Conservation (phyloP, 2,888 invertebrate species). For the Empis stercorea region DNA sequence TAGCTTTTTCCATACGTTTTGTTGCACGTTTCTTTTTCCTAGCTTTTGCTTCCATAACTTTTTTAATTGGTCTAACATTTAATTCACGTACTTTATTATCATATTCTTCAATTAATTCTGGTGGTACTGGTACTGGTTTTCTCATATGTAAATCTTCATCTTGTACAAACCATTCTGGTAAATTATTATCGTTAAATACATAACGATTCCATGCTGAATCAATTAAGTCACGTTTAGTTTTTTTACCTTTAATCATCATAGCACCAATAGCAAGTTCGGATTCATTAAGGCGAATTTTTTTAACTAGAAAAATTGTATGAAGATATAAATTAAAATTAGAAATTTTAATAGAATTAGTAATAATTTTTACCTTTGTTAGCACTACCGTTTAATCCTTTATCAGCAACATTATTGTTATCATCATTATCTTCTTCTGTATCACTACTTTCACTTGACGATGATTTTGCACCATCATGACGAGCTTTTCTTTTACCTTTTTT, state of each 20-base stretch:
- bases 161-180: slow-evolving; percentile 92
- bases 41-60: slow-evolving; percentile 94
- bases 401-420: slow-evolving; percentile 16
- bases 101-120: slow-evolving; percentile 75
- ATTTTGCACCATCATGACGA: slow-evolving; percentile 20
- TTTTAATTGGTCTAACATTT: slow-evolving; percentile 91
- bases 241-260: slow-evolving; percentile 79
- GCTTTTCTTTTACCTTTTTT: slow-evolving; percentile 31
- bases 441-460: slow-evolving; percentile 18
- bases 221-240: slow-evolving; percentile 75
- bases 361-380: slow-evolving; percentile 21
- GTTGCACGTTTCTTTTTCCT: slow-evolving; percentile 87
- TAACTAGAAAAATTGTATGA: slow-evolving; percentile 18
- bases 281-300: slow-evolving; percentile 61
- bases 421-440: slow-evolving; percentile 25
- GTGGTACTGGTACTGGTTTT: slow-evolving; percentile 71
- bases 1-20: slow-evolving; percentile 78
- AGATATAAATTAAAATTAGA: neutral
- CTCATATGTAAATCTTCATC: slow-evolving; percentile 88
- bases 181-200: slow-evolving; percentile 76
- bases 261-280: slow-evolving; percentile 88
- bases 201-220: slow-evolving; percentile 91
- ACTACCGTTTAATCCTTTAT: slow-evolving; percentile 1
- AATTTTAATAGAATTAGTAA: too few species aligned
- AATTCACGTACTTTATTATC: slow-evolving; percentile 70